These are phyloP conservation scores for Mesorhabditis sp. DNA, from an alignment of 2,888 invertebrate genomes.

Conservation along the genomic window DNA sequence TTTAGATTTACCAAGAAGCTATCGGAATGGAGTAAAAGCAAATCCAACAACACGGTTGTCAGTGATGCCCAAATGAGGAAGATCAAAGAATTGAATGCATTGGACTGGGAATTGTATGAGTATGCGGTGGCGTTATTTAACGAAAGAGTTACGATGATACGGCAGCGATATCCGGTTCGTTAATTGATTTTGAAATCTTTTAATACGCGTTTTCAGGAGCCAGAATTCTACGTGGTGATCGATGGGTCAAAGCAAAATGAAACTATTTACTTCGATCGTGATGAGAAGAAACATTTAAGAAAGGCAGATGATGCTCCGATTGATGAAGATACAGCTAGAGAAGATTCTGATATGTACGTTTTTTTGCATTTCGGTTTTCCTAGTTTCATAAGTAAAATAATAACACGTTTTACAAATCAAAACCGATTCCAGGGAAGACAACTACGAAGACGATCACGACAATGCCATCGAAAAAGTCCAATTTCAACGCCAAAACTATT, in stretches of 20 bases:
- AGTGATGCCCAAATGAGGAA: slow-evolving; percentile 71
- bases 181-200: background rate
- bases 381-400: too few species aligned
- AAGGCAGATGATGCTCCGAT: background rate
- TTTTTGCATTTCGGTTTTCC: too few species aligned
- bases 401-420: too few species aligned
- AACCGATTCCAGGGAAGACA: too few species aligned
- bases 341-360: background rate
- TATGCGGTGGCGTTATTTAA: slow-evolving; percentile 82
- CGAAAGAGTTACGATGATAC: slow-evolving; percentile 67
- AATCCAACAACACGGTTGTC: slow-evolving; percentile 81
- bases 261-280: background rate
- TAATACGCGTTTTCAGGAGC: background rate
- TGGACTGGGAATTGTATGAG: slow-evolving; percentile 87
- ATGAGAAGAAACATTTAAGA: background rate
- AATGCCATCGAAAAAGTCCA: too few species aligned
- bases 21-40: slow-evolving; percentile 59
- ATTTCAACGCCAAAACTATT: too few species aligned
- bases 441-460: too few species aligned
- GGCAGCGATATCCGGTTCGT: background rate
- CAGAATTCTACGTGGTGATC: background rate
- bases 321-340: slow-evolving; percentile 5
- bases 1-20: slow-evolving; percentile 45
- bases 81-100: slow-evolving; percentile 70
- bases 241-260: background rate